Conservation (phyloP, 23 tunicate species). For the Trididemnum miniatum region DNA sequence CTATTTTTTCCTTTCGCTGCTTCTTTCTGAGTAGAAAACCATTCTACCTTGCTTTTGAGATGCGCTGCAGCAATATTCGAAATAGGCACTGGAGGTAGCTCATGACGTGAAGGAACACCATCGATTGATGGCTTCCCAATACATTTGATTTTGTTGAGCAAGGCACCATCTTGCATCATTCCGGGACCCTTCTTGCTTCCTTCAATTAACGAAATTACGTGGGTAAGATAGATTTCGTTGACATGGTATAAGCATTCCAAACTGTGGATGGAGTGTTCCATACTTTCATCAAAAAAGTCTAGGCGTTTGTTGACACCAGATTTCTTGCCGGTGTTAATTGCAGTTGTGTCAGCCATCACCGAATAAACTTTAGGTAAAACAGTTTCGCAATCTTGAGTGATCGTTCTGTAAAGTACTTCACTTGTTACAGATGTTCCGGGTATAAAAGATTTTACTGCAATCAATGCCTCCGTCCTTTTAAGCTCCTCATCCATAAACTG, state of each 20-base stretch:
- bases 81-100: no score
- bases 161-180: background rate
- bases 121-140: no score
- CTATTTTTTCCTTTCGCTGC: no score
- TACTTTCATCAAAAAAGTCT: background rate
- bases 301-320: constrained; percentile 15
- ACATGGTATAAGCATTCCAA: constrained; percentile 22
- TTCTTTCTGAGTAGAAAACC: no score
- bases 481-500: no score
- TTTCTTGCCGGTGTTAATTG: constrained; percentile 11
- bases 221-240: background rate
- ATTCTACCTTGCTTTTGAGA: no score
- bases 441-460: constrained; percentile 3
- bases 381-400: constrained; percentile 7
- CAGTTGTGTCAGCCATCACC: constrained; percentile 20
- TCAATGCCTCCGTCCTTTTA: background rate
- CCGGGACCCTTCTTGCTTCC: background rate
- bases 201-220: background rate
- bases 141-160: background rate
- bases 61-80: no score
- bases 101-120: no score
- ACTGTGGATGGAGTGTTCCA: background rate
- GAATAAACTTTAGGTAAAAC: background rate
- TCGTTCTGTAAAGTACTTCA: background rate
- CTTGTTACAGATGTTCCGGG: constrained; percentile 14